Conservation (phyloP, 1,140 invertebrate species). For the Diplogasteroides magnus region DNA sequence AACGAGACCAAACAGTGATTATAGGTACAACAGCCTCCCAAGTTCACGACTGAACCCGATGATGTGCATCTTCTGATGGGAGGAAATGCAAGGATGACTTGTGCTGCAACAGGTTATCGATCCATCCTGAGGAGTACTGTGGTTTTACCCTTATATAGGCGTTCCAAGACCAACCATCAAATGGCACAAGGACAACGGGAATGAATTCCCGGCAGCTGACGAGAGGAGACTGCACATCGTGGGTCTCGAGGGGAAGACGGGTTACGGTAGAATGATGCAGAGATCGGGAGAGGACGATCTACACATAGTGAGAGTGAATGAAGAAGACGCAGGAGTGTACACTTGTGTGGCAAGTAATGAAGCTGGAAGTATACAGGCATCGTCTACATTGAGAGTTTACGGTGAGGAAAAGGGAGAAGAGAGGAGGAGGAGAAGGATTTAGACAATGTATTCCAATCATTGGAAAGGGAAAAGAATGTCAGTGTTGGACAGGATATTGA, state of each 20-base stretch:
- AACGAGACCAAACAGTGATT: neutral
- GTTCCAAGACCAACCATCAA: neutral
- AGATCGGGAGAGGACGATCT: neutral
- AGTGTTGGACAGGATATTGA: neutral
- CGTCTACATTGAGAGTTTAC: neutral
- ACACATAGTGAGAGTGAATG: neutral
- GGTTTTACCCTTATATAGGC: neutral
- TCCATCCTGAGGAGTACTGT: neutral
- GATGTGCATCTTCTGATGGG: neutral
- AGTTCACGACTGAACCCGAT: neutral
- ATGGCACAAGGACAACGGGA: neutral
- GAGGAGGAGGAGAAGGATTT: neutral
- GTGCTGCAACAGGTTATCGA: neutral
- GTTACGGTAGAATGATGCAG: too few relatives aligned
- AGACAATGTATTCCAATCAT: neutral
- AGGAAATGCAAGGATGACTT: neutral
- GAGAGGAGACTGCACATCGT: neutral
- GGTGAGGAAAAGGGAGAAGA: neutral
- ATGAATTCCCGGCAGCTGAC: neutral
- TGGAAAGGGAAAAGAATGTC: neutral
- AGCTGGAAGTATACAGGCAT: neutral
- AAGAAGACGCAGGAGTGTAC: neutral
- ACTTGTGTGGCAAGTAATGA: neutral
- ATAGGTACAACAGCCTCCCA: neutral
- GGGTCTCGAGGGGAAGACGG: too few relatives aligned